phyloP scores from a whole-genome alignment of 2,113 vertebrate genomes.

The Trochalopteron elliotii region DNA sequence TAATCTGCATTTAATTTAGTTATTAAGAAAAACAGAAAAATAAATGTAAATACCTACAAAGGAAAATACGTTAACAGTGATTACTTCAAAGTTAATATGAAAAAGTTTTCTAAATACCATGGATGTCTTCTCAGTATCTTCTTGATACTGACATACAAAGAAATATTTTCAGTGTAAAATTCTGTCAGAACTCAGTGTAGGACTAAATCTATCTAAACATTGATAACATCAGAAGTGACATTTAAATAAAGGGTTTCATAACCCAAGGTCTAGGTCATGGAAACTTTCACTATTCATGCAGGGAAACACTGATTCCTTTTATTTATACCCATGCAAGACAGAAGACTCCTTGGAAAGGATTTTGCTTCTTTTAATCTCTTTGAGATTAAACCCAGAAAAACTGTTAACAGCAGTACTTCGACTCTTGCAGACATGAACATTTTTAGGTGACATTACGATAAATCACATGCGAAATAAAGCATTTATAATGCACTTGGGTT shows the following conservation, averaged over 20 bases:
- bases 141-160: background rate
- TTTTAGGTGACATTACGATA: background rate
- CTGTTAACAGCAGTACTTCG: background rate
- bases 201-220: background rate
- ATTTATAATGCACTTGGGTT: background rate
- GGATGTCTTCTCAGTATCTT: background rate
- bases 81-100: background rate
- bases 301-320: background rate
- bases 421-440: background rate
- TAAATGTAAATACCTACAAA: background rate
- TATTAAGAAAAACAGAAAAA: background rate
- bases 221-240: background rate
- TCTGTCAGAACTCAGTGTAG: background rate
- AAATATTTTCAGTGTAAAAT: background rate
- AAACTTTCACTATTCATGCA: background rate
- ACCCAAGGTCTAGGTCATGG: background rate
- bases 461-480: background rate
- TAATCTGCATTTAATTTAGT: background rate
- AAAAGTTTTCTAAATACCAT: background rate
- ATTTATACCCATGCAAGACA: background rate
- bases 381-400: background rate
- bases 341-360: background rate
- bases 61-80: rapidly evolving
- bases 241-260: background rate
- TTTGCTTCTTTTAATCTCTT: background rate